These are phyloP conservation scores for Bucco capensis DNA, from an alignment of 2,113 vertebrate genomes.

Conservation along the genomic window DNA sequence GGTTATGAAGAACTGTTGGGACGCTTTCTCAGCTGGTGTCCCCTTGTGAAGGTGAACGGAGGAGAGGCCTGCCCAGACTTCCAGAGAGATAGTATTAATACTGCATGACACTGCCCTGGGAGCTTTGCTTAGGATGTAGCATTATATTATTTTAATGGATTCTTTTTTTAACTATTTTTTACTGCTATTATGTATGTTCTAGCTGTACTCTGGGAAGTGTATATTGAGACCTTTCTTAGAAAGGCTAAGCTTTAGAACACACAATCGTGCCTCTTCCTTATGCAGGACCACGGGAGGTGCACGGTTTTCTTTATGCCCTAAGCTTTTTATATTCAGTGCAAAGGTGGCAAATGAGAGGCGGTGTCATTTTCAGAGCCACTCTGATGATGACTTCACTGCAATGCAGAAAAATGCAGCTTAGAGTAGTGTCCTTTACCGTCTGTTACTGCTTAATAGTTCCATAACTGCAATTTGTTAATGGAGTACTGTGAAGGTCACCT, in stretches of 20 bases:
- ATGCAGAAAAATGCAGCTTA: neutral
- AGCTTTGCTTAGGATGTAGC: fast-evolving
- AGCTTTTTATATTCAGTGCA: fast-evolving
- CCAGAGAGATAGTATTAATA: fast-evolving
- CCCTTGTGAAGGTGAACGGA: neutral
- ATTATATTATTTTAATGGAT: fast-evolving
- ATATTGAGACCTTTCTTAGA: neutral
- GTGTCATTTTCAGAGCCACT: neutral
- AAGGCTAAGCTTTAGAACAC: fast-evolving
- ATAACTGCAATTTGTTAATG: fast-evolving
- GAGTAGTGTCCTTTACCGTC: fast-evolving
- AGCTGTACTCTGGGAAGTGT: fast-evolving
- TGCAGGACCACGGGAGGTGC: fast-evolving
- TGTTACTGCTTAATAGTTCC: neutral
- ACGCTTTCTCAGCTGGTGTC: fast-evolving
- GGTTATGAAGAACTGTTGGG: fast-evolving
- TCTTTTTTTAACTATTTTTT: neutral
- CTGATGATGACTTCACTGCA: neutral
- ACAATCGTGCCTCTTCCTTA: fast-evolving
- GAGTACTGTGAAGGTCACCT: too few species aligned
- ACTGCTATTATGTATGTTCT: fast-evolving
- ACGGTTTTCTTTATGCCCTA: neutral
- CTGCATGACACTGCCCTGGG: fast-evolving
- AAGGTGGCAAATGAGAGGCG: fast-evolving
- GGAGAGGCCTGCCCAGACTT: neutral